A percentile compares a stretch with the other conserved stretches of the same genome.
Conservation (phyloP, 2,113 vertebrate species). For the Archocentrus centrarchus region DNA sequence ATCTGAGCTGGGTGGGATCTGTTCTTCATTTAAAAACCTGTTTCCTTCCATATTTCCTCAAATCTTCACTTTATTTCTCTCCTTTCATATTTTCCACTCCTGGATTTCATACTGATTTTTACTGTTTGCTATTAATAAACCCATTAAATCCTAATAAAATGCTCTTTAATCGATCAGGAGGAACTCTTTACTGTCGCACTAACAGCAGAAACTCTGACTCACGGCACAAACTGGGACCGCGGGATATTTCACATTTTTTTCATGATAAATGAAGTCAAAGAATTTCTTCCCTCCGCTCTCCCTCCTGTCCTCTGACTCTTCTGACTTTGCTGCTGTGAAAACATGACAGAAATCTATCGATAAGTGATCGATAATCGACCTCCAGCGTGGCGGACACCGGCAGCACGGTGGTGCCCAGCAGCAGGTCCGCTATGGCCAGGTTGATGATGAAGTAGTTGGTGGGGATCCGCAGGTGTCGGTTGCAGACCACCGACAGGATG, state of each 20-base stretch:
- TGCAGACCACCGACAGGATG: slow-evolving; percentile 73
- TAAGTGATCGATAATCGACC: slow-evolving; percentile 35
- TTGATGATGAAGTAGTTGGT: slow-evolving; percentile 78
- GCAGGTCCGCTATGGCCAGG: slow-evolving; percentile 72
- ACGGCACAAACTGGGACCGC: background rate
- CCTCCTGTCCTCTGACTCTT: background rate
- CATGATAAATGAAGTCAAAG: background rate
- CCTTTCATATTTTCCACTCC: background rate
- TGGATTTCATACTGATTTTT: background rate
- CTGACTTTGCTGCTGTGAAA: background rate
- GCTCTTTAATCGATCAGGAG: too few relatives aligned
- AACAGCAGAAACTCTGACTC: background rate
- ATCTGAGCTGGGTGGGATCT: background rate
- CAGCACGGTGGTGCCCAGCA: slow-evolving; percentile 72
- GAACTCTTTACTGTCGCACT: too few relatives aligned
- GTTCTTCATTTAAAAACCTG: background rate
- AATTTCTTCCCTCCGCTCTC: background rate
- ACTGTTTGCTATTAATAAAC: background rate
- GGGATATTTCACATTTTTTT: background rate
- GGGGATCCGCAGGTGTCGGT: slow-evolving; percentile 68
- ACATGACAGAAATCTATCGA: background rate
- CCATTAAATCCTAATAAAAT: background rate
- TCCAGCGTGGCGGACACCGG: slow-evolving; percentile 73
- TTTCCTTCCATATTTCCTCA: background rate
- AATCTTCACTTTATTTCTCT: background rate